These are phyloP conservation scores for Camponotus floridanus DNA, from an alignment of 1,140 invertebrate genomes.

Conservation along the genomic window DNA sequence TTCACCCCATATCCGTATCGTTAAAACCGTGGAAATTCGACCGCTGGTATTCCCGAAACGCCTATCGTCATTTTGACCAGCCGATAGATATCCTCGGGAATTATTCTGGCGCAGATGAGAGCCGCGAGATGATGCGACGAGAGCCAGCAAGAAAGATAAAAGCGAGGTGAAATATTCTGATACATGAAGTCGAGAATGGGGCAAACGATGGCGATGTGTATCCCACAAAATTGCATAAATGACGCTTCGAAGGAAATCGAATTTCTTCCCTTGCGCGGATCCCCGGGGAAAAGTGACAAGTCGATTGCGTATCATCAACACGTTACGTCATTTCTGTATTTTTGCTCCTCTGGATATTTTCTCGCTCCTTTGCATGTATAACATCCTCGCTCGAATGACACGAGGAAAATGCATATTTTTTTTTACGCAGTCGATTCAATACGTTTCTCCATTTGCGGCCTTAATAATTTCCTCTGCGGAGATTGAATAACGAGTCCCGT, in stretches of 20 bases:
- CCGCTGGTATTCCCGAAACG: not conserved
- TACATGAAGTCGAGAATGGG: no score
- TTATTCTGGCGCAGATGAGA: constrained; percentile 13
- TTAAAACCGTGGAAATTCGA: constrained; percentile 61
- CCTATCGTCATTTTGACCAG: constrained; percentile 6
- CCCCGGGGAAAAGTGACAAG: constrained; percentile 24
- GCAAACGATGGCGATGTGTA: no score
- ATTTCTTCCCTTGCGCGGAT: not conserved
- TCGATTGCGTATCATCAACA: constrained; percentile 4
- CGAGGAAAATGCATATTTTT: no score
- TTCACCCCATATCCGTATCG: constrained; percentile 35
- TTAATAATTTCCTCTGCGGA: not conserved
- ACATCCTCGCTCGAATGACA: not conserved
- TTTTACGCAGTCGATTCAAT: not conserved
- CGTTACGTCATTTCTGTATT: not conserved
- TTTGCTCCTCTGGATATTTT: constrained; percentile 6
- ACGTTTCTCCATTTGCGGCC: not conserved
- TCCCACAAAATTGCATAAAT: not conserved
- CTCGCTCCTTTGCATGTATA: not conserved
- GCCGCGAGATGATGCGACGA: not conserved
- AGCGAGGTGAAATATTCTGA: not conserved
- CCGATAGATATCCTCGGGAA: constrained; percentile 36
- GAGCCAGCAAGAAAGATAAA: not conserved
- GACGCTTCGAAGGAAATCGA: not conserved
- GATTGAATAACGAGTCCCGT: not conserved